Percentiles rank a stretch among this genome's conserved stretches.
phyloP scores from a whole-genome alignment of 2,113 vertebrate genomes.

The Callipepla californica region DNA sequence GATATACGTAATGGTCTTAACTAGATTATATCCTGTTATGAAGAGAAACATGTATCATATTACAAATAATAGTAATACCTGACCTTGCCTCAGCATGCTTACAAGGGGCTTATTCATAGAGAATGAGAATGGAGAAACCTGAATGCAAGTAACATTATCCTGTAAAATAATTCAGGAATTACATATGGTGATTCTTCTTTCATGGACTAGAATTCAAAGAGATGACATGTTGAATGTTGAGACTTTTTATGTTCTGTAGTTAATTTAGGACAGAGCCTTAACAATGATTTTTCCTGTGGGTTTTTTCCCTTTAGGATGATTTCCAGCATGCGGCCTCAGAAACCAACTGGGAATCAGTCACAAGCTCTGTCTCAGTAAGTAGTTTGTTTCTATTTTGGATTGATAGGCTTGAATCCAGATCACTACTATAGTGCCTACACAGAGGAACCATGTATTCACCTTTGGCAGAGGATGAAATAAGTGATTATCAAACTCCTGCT shows the following conservation, averaged over 20 bases:
- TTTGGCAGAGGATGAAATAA: neutral
- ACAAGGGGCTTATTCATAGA: neutral
- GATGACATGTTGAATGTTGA: neutral
- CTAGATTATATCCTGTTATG: neutral
- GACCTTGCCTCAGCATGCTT: neutral
- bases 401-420: constrained; percentile 18
- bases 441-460: neutral
- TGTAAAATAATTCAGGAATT: neutral
- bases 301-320: constrained; percentile 80
- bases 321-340: constrained; percentile 80
- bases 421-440: neutral
- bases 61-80: neutral
- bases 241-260: neutral
- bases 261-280: neutral
- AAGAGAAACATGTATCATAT: neutral
- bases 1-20: neutral
- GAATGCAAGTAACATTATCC: neutral
- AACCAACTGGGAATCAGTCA: constrained; percentile 88
- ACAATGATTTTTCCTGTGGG: constrained; percentile 12
- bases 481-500: neutral
- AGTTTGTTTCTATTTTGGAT: constrained; percentile 47
- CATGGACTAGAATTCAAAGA: neutral
- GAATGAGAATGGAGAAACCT: neutral
- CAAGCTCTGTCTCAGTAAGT: constrained; percentile 85
- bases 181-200: neutral